phyloP scores from a whole-genome alignment of 2,888 invertebrate species.

The Calameuta pallipes region DNA sequence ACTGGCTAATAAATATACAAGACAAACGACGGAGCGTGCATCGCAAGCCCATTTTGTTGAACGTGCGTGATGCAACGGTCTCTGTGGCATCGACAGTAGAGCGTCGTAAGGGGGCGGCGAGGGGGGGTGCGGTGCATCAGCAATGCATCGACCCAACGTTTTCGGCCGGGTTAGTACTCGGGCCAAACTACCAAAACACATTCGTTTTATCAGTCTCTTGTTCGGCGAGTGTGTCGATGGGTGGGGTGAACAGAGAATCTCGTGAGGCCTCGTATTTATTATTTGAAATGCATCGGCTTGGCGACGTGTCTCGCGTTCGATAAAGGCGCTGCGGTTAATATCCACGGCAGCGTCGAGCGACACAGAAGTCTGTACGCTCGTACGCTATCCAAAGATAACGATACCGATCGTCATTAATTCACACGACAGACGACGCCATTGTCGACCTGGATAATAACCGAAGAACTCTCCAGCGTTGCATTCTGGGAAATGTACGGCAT shows the following conservation, averaged over 20 bases:
- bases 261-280: conserved; percentile 2
- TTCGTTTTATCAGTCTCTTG: conserved; percentile 21
- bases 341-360: neutral
- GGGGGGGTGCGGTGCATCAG: neutral
- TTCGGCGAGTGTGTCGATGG: conserved; percentile 1
- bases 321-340: conserved; percentile 2
- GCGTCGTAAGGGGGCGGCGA: too few relatives aligned
- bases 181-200: conserved; percentile 19
- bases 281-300: conserved; percentile 8
- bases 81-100: neutral
- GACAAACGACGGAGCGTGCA: neutral
- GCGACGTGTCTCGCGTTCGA: neutral
- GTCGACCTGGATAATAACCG: neutral
- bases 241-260: conserved; percentile 3
- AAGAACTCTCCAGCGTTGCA: neutral
- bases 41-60: neutral
- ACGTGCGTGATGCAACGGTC: neutral
- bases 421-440: neutral
- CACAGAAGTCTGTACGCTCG: neutral
- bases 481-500: neutral
- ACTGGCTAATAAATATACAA: neutral
- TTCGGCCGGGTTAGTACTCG: conserved; percentile 14
- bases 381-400: neutral
- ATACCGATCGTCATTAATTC: neutral
- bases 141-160: conserved; percentile 10